A percentile compares a stretch with the other conserved stretches of the same genome.
phyloP scores from a whole-genome alignment of 2,113 vertebrate genomes.

The Prunella himalayana region DNA sequence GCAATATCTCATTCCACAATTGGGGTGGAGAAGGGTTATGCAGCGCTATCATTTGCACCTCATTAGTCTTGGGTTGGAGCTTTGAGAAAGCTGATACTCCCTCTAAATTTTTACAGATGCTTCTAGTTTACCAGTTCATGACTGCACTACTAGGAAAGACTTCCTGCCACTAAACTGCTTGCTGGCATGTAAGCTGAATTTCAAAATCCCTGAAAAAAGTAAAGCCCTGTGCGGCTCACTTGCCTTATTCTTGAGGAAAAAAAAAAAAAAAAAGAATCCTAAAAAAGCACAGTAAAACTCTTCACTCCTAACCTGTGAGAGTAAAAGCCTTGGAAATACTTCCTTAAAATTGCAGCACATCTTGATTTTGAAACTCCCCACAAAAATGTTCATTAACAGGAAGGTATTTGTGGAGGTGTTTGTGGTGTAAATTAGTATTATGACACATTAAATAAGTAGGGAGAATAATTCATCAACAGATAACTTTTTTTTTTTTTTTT shows the following conservation, averaged over 20 bases:
- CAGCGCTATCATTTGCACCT: conserved; percentile 83
- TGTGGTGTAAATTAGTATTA: conserved; percentile 57
- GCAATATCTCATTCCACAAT: conserved; percentile 75
- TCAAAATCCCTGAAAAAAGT: conserved; percentile 79
- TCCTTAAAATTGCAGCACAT: conserved; percentile 53
- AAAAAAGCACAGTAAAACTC: conserved; percentile 59
- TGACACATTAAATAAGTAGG: conserved; percentile 25
- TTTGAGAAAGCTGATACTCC: conserved; percentile 84
- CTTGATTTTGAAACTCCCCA: conserved; percentile 55
- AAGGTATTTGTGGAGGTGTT: conserved; percentile 64
- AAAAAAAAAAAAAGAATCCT: conserved; percentile 6
- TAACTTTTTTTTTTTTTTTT: not conserved
- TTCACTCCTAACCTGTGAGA: conserved; percentile 48
- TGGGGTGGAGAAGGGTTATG: conserved; percentile 75
- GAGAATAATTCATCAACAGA: conserved; percentile 40
- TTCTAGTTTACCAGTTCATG: conserved; percentile 86
- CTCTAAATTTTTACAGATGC: conserved; percentile 87
- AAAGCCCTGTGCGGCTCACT: conserved; percentile 74
- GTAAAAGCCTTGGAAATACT: conserved; percentile 53
- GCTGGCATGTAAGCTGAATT: conserved; percentile 80
- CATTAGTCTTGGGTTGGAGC: conserved; percentile 80
- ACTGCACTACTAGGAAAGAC: conserved; percentile 80
- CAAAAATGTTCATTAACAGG: conserved; percentile 62
- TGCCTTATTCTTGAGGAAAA: conserved; percentile 54
- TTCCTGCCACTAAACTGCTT: conserved; percentile 83